Conservation (phyloP, 2,888 invertebrate genomes). For the Plebejus argus region DNA sequence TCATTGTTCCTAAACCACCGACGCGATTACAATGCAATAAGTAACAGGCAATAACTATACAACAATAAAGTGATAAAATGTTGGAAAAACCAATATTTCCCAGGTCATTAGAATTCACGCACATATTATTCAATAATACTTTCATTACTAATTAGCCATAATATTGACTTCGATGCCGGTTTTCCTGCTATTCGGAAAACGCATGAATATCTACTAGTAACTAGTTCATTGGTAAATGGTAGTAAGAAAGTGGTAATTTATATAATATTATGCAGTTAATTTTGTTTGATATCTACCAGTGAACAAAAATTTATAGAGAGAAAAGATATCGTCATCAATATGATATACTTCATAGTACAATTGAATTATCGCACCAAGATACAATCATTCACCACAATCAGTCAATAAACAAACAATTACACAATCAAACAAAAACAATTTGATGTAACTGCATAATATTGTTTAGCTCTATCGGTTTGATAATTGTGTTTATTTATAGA, state of each 20-base stretch:
- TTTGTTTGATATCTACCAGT: neutral
- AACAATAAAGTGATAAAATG: slow-evolving; percentile 1
- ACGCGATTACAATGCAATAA: neutral
- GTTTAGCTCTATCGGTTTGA: slow-evolving; percentile 23
- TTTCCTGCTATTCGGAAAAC: neutral
- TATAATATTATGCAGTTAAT: neutral
- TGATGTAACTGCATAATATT: slow-evolving; percentile 12
- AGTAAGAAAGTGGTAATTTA: too few species aligned
- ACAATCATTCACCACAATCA: neutral
- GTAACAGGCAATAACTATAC: neutral
- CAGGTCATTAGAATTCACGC: neutral
- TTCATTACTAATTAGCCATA: neutral
- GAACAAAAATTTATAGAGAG: neutral
- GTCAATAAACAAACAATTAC: neutral
- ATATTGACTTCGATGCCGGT: neutral
- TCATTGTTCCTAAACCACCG: neutral
- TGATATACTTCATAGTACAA: neutral
- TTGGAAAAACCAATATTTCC: neutral
- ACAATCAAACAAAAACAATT: neutral
- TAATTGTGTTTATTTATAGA: slow-evolving; percentile 19
- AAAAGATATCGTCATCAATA: neutral
- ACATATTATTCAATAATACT: neutral
- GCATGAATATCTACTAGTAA: neutral
- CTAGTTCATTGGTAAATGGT: neutral
- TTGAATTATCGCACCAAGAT: neutral